Percentiles rank a stretch among this genome's conserved stretches.
Evolutionary conservation across 2,888 invertebrate species (phyloP).

Genomic region (Machimus rusticus): DNA sequence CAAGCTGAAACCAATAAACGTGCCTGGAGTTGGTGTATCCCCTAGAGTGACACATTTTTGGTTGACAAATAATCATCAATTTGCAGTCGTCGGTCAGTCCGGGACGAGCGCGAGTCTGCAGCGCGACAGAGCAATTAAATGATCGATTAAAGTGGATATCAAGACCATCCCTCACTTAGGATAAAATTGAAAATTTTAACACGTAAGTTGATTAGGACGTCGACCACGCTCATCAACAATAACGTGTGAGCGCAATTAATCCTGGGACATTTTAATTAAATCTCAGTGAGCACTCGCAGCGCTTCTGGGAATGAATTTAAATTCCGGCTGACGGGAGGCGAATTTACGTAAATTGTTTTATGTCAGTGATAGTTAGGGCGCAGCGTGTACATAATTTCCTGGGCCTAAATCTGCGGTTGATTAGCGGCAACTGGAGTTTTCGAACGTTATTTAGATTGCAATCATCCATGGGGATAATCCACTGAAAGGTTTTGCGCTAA

Average conservation of each 20-base stretch:
- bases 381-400: slow-evolving; percentile 8
- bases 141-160: slow-evolving; percentile 31
- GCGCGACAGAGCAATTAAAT: background rate
- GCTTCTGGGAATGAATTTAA: slow-evolving; percentile 16
- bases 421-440: background rate
- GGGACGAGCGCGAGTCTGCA: background rate
- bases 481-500: background rate
- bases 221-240: slow-evolving; percentile 25
- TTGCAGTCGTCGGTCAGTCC: background rate
- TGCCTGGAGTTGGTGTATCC: background rate
- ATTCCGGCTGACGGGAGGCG: background rate
- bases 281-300: background rate
- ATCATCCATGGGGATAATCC: background rate
- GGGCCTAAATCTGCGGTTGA: slow-evolving; percentile 22
- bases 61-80: slow-evolving; percentile 13
- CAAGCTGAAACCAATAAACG: background rate
- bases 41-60: background rate
- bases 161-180: slow-evolving; percentile 22
- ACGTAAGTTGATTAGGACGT: slow-evolving; percentile 34
- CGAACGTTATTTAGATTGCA: slow-evolving; percentile 15
- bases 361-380: slow-evolving; percentile 18
- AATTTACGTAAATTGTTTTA: slow-evolving; percentile 22
- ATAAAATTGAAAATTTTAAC: slow-evolving; percentile 35
- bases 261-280: slow-evolving; percentile 33
- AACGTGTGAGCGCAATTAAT: slow-evolving; percentile 33